Percentiles rank a stretch among this genome's conserved stretches.
These are phyloP conservation scores for Pseudachorutes palmiensis DNA, from an alignment of 1,140 invertebrate species.

Conservation along the genomic window DNA sequence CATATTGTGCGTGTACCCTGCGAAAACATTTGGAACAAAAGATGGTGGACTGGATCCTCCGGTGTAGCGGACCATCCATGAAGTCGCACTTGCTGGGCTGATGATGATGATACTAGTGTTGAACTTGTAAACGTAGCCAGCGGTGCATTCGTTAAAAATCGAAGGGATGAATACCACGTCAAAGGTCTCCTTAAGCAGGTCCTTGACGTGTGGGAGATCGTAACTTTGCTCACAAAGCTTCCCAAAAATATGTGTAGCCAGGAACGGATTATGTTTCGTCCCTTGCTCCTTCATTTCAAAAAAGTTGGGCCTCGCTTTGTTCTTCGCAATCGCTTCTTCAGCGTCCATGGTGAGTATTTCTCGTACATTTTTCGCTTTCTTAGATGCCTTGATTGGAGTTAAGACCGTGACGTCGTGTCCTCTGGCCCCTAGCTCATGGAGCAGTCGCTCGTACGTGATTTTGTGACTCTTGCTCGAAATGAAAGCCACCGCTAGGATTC, in stretches of 20 bases:
- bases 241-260: background rate
- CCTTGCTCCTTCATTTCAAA: background rate
- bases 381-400: constrained; percentile 43
- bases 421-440: constrained; percentile 30
- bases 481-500: constrained; percentile 15
- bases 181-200: constrained; percentile 40
- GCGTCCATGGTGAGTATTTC: constrained; percentile 13
- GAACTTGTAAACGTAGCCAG: constrained; percentile 45
- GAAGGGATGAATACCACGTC: constrained; percentile 45
- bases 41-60: constrained; percentile 12
- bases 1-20: constrained; percentile 9
- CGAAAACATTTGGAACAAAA: constrained; percentile 15
- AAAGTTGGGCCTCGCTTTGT: background rate
- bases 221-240: constrained; percentile 2
- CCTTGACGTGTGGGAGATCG: constrained; percentile 9
- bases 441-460: constrained; percentile 24
- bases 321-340: background rate
- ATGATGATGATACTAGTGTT: constrained; percentile 32
- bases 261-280: background rate
- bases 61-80: background rate
- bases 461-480: constrained; percentile 20
- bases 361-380: constrained; percentile 30
- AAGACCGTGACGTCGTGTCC: constrained; percentile 39
- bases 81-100: background rate
- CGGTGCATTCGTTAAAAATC: constrained; percentile 44